Base-by-base conservation (phyloP, 2,797 vertebrate genomes). In the Spatula versicolor region DNA sequence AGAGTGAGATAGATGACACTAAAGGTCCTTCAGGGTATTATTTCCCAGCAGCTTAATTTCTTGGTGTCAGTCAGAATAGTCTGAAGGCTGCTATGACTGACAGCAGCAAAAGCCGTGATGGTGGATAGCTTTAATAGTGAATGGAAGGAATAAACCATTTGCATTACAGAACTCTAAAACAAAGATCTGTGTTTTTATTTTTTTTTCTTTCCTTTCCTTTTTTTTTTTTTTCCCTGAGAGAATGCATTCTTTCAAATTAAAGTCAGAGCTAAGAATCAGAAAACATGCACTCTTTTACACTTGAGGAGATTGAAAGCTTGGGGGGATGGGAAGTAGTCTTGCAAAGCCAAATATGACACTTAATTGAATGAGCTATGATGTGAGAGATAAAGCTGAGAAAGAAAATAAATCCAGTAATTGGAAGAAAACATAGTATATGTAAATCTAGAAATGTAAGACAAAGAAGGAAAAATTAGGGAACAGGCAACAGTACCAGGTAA, bases 361-460 rank as follows among this genome's bases (percentile, higher is more conserved):
- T 93, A 83, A 56, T 68, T 90, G 52, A 58, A 63, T 82, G 46
- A 88, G 17, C 46, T 63, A 22, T 21, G 25, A 63, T 56, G 13
- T 63, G 25, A 64, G 86, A 82, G 88, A 84, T 90, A 78, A 80
- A 91, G 84, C 30, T 55, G 46, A 91, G 58, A 73, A 71, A 39
- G 20, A 91, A 91, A 90, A 84, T 69, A 82, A 88, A 31, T 7
- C 25, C 18, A 48, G 19, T 43, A 68, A 25, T 8, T 64, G 20
- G 56, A 86, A 92, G 31, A 67, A 76, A 68, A 86, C 7, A 22
- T 7, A 48, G 7, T 48, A 54, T 23, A 14, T 37, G 9, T 66
- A 63, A 43, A 60, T 71, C 56, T 60, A 56, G 45, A 81, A 89
- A 83, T 73, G 41, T 58, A 62, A 77, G 56, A 63, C 2, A 55